phyloP scores from a whole-genome alignment of 2,113 vertebrate species.

The Prietella phreatophila region DNA sequence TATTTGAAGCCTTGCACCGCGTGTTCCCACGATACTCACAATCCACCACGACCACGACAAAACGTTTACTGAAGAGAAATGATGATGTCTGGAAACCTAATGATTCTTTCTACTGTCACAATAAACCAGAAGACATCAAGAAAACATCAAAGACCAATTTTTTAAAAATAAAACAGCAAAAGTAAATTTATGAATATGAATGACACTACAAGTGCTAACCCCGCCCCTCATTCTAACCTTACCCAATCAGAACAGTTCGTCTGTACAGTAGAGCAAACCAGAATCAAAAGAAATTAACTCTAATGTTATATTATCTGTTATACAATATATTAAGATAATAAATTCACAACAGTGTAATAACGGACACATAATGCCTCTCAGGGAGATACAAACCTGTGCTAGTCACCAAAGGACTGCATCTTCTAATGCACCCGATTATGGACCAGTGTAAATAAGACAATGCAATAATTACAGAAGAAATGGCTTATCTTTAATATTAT shows the following conservation, averaged over 20 bases:
- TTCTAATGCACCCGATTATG: background rate
- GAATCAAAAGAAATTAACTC: background rate
- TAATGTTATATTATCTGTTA: background rate
- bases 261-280: background rate
- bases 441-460: background rate
- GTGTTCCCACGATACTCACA: background rate
- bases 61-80: background rate
- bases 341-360: background rate
- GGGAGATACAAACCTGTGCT: background rate
- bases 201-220: background rate
- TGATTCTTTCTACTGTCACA: background rate
- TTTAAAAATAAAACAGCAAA: background rate
- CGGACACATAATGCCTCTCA: background rate
- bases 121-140: background rate
- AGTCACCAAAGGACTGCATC: background rate
- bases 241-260: background rate
- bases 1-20: background rate
- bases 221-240: background rate
- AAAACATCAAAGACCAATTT: background rate
- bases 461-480: background rate
- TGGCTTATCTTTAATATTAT: background rate
- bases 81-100: background rate
- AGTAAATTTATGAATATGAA: background rate
- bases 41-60: background rate
- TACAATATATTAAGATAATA: background rate